A percentile compares a stretch with the other conserved stretches of the same genome.
These are phyloP conservation scores for Megastigmus dorsalis DNA, from an alignment of 2,888 invertebrate species.

Conservation along the genomic window DNA sequence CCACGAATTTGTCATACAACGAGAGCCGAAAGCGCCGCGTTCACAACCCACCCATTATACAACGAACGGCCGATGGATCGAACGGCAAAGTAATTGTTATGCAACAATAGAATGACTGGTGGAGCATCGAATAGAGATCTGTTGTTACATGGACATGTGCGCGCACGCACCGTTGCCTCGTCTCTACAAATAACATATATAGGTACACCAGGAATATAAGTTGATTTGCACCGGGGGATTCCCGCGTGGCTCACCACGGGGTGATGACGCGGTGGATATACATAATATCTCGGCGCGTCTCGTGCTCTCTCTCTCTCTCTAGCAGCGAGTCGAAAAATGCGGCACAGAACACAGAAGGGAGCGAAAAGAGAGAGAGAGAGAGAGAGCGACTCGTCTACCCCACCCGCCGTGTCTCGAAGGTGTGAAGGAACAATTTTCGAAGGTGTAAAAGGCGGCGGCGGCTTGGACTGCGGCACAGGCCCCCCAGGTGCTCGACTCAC, in stretches of 20 bases:
- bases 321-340: not conserved
- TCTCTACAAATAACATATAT: no score
- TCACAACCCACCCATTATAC: no score
- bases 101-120: not conserved
- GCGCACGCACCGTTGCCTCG: no score
- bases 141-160: no score
- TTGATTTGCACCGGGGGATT: conserved; percentile 35
- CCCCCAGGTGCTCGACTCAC: conserved; percentile 61
- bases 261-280: conserved; percentile 35
- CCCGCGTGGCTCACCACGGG: no score
- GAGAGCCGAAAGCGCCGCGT: no score
- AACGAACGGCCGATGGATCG: no score
- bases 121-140: no score
- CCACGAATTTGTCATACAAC: no score
- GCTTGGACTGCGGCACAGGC: conserved; percentile 56
- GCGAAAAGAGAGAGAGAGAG: no score
- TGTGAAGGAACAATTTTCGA: conserved; percentile 66
- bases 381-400: conserved; percentile 11
- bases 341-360: not conserved
- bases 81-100: not conserved
- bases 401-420: conserved; percentile 57
- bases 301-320: no score
- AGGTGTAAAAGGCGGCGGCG: conserved; percentile 63
- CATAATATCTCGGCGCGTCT: conserved; percentile 13
- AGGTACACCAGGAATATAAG: no score